Percentiles rank a stretch among this genome's conserved stretches.
These are phyloP conservation scores for Ecdyonurus torrentis DNA, from an alignment of 2,888 invertebrate genomes.

Conservation along the genomic window DNA sequence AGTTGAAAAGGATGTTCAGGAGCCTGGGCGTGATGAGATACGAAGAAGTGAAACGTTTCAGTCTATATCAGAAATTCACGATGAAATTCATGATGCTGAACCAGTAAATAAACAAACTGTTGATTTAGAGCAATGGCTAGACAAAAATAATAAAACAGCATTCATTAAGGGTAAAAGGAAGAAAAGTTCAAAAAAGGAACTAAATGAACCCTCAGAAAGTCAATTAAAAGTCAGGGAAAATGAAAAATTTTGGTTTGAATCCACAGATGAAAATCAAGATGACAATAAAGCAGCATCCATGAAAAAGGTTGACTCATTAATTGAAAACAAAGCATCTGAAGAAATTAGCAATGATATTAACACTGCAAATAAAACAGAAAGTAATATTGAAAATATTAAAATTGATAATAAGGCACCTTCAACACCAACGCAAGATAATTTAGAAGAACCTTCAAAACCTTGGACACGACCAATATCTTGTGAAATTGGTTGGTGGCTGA, in stretches of 20 bases:
- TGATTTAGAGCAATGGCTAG: slow-evolving; percentile 12
- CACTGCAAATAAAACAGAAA: background rate
- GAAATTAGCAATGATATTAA: background rate
- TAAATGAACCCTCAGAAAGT: too few relatives aligned
- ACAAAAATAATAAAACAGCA: too few relatives aligned
- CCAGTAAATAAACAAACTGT: background rate
- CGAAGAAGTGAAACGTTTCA: slow-evolving; percentile 1
- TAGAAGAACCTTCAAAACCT: background rate
- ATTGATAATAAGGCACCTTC: too few relatives aligned
- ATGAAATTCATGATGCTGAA: too few relatives aligned
- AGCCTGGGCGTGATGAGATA: too few relatives aligned
- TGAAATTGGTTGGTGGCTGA: background rate
- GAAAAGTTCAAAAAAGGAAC: too few relatives aligned
- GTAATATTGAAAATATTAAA: background rate
- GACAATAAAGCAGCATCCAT: slow-evolving; percentile 2
- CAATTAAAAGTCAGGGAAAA: slow-evolving; percentile 15
- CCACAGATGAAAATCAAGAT: slow-evolving; percentile 9
- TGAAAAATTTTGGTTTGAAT: too few relatives aligned
- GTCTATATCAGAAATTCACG: slow-evolving; percentile 7
- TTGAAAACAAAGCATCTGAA: background rate
- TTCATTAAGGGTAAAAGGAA: too few relatives aligned
- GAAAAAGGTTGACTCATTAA: background rate
- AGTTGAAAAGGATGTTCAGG: too few relatives aligned
- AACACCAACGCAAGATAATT: too few relatives aligned
- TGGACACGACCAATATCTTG: background rate